Evolutionary conservation across 1,140 invertebrate species (phyloP).

Genomic region (Cryptotermes secundus): DNA sequence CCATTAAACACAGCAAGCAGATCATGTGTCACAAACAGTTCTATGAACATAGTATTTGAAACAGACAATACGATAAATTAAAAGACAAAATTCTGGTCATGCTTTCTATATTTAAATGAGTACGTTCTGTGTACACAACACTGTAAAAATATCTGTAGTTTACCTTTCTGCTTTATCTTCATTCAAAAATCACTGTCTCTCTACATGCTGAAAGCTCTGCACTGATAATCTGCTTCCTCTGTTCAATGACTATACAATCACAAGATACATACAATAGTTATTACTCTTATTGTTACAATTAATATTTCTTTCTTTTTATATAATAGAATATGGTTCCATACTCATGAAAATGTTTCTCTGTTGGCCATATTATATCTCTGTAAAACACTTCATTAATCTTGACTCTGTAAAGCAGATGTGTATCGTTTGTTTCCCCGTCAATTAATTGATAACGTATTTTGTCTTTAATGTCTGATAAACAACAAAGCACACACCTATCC

Average conservation of each 20-base stretch:
- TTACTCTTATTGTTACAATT: neutral
- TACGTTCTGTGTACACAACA: too few species aligned
- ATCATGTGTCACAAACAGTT: neutral
- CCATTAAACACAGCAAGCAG: neutral
- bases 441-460: neutral
- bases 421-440: slow-evolving; percentile 2
- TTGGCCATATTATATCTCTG: neutral
- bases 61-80: neutral
- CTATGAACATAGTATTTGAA: neutral
- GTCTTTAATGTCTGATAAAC: neutral
- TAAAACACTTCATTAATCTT: neutral
- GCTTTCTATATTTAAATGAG: neutral
- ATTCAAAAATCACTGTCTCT: neutral
- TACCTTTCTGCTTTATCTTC: neutral
- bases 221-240: neutral
- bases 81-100: neutral
- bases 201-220: neutral
- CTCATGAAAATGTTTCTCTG: neutral
- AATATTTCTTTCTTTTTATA: neutral
- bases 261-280: neutral
- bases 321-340: neutral
- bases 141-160: too few species aligned
- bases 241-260: slow-evolving; percentile 6
- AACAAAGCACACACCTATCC: slow-evolving; percentile 25
- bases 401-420: neutral